Conservation (phyloP, 1,140 invertebrate species). For the Matsumurasca onukii region DNA sequence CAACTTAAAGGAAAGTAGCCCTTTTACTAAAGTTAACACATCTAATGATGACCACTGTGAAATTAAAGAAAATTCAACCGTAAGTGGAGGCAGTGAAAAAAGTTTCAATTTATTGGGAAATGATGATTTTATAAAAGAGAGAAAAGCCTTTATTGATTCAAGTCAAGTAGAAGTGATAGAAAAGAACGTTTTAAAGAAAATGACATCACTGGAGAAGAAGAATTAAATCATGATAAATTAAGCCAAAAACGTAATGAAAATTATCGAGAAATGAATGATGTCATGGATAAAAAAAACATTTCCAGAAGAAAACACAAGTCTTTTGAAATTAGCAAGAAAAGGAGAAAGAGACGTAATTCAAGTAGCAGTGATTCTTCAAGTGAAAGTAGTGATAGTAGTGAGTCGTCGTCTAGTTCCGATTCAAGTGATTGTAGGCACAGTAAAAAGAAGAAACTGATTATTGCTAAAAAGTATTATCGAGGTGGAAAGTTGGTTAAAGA, state of each 20-base stretch:
- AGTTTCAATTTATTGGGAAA: not conserved
- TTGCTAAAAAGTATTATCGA: constrained; percentile 39
- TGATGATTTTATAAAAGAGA: not conserved
- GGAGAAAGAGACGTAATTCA: constrained; percentile 23
- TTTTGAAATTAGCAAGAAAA: constrained; percentile 33
- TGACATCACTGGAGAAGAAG: not conserved
- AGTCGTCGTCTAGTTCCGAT: constrained; percentile 31
- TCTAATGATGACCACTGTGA: not conserved
- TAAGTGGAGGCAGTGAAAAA: not conserved
- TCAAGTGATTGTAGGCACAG: constrained; percentile 29
- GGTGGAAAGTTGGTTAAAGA: constrained; percentile 40
- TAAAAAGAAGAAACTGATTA: constrained; percentile 30
- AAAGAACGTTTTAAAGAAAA: not conserved
- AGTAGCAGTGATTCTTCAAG: constrained; percentile 33
- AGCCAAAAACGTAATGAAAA: constrained; percentile 8
- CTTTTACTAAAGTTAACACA: not conserved
- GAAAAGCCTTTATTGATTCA: not conserved
- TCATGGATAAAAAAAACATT: constrained; percentile 23
- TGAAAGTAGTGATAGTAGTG: constrained; percentile 29
- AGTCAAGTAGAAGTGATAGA: constrained; percentile 23
- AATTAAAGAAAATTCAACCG: not conserved
- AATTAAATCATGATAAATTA: not conserved
- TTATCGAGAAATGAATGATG: constrained; percentile 30
- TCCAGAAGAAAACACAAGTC: constrained; percentile 27
- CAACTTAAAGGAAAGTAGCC: constrained; percentile 3